Percentiles rank a stretch among this genome's conserved stretches.
Conservation (phyloP, 2,797 vertebrate species). For the Chelon auratus region DNA sequence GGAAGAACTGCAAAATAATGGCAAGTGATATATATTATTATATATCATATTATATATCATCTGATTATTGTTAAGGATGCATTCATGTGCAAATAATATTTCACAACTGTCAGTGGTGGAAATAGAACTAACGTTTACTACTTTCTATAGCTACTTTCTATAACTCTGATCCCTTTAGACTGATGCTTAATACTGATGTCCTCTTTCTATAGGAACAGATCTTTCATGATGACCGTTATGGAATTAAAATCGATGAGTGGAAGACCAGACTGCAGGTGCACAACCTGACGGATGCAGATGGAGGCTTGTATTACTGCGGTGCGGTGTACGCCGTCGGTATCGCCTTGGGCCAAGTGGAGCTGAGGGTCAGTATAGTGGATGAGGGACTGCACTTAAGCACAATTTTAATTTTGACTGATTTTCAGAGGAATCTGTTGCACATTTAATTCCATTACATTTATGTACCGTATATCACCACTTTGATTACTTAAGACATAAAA, state of each 20-base stretch:
- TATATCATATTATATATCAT: too few relatives aligned
- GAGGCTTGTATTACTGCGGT: conserved; percentile 84
- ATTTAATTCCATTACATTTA: background rate
- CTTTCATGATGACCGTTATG: conserved; percentile 71
- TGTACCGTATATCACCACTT: too few relatives aligned
- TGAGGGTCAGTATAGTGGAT: conserved; percentile 77
- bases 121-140: too few relatives aligned
- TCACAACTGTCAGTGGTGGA: too few relatives aligned
- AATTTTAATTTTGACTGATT: too few relatives aligned
- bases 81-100: too few relatives aligned
- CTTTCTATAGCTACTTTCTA: too few relatives aligned
- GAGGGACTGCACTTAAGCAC: background rate
- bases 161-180: too few relatives aligned
- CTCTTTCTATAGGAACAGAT: conserved; percentile 77
- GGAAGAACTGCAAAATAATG: too few relatives aligned
- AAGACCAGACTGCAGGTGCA: conserved; percentile 80
- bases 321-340: conserved; percentile 82
- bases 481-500: background rate
- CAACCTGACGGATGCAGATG: conserved; percentile 81
- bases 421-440: background rate
- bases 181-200: background rate
- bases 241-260: conserved; percentile 34
- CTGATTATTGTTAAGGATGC: too few relatives aligned
- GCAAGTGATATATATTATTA: too few relatives aligned
- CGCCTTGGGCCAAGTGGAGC: conserved; percentile 59